phyloP scores from a whole-genome alignment of 2,113 vertebrate genomes.

The Lipotes vexillifer region DNA sequence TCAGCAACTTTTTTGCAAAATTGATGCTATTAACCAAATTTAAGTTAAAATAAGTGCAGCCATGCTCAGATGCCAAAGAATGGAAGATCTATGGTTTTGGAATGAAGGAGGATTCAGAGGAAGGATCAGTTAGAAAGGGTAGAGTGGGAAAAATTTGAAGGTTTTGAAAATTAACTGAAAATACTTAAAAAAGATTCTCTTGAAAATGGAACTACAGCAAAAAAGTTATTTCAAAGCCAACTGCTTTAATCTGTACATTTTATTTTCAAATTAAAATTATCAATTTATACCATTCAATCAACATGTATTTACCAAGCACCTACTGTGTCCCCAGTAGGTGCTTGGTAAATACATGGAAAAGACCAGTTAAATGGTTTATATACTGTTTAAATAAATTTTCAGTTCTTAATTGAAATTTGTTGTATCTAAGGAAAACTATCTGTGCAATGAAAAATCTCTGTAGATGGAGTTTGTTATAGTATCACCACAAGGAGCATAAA shows the following conservation, averaged over 20 bases:
- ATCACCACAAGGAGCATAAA: neutral
- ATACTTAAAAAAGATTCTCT: neutral
- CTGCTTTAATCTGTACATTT: conserved; percentile 42
- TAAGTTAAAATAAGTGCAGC: neutral
- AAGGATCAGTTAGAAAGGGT: neutral
- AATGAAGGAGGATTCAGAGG: neutral
- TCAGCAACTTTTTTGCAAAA: neutral
- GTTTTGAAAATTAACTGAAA: conserved; percentile 17
- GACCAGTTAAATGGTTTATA: neutral
- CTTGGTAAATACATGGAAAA: too few species aligned
- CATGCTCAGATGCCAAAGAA: neutral
- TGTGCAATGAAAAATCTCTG: neutral
- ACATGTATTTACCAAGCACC: conserved; percentile 43
- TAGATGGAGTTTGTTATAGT: conserved; percentile 16
- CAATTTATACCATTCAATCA: conserved; percentile 15
- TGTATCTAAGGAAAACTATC: neutral
- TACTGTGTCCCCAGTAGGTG: neutral
- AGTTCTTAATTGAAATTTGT: conserved; percentile 35
- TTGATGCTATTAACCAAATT: neutral
- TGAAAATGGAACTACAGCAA: conserved; percentile 48
- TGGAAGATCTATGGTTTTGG: neutral
- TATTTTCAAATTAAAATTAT: conserved; percentile 56
- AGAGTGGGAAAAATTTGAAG: neutral
- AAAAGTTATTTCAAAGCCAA: conserved; percentile 54
- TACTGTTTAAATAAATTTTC: conserved; percentile 21